Evolutionary conservation across 2,888 invertebrate species (phyloP), one percentile per base, ranked within the genome.

Genomic region (Cheilosia grossa): DNA sequence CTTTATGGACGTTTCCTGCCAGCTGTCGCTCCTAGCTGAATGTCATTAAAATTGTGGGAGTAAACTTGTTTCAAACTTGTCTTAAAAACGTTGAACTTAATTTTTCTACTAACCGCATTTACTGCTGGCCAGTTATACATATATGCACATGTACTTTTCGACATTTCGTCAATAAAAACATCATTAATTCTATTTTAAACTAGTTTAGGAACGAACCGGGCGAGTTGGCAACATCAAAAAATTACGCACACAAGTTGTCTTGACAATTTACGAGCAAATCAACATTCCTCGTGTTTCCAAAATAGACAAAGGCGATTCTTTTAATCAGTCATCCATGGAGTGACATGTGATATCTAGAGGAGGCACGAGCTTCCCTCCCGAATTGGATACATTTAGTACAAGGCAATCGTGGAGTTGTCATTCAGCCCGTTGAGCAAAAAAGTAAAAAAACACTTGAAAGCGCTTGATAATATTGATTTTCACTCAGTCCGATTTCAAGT

Each of bases 111-210:
- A 54, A 54, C 37, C 70, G 58, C 13, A 15, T 51, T 61, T 21
- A 7, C 47, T 13, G 4, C 21, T 19, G 40, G 24, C 21, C 30
- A 51, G 13, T 19, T 59, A 53, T 53, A 6, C 7, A 9, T 7
- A 1, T 7, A 47, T 47, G 1, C 19, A n/a, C 30, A 37, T 47
- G 49, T 47, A 49, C 54, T 17, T 54, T 67, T 67, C 30, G 47
- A 54, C 59, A 73, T 24, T 37, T 54, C 19, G 30, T 30, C 54
- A 74, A 74, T 74, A 42, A 61, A 74, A 81, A 69, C 7, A 19
- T 69, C 63, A 63, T 69, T 67, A 74, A 56, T 80, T 74, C 49
- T 74, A 56, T 69, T 63, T 44, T 42, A 59, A 47, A n/a, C 42
- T 17, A 47, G 44, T 13, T 37, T 37, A 37, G 13, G 37, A 37